Conservation (phyloP, 2,888 invertebrate genomes). For the Erannis defoliaria region DNA sequence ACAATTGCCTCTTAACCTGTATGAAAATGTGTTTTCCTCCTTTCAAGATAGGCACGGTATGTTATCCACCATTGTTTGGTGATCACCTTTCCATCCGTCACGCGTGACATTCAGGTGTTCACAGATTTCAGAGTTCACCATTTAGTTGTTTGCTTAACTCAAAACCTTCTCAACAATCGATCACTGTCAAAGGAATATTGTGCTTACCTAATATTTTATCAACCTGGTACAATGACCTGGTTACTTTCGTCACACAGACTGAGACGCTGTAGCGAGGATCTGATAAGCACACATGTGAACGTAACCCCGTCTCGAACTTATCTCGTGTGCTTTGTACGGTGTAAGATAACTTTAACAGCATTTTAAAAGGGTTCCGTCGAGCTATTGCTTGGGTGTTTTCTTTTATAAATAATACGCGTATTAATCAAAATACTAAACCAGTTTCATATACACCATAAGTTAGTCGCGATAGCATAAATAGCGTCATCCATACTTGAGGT, state of each 20-base stretch:
- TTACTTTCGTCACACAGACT: slow-evolving; percentile 68
- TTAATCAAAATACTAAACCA: no score
- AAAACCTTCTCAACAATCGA: slow-evolving; percentile 79
- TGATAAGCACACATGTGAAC: slow-evolving; percentile 65
- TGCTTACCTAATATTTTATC: slow-evolving; percentile 65
- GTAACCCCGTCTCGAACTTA: slow-evolving; percentile 60
- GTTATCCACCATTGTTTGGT: slow-evolving; percentile 29
- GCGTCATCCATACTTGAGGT: no score
- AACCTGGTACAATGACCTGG: slow-evolving; percentile 77
- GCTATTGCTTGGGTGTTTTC: neutral
- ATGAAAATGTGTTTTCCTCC: neutral
- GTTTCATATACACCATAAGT: no score
- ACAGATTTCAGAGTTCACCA: slow-evolving; percentile 69
- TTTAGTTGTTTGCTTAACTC: slow-evolving; percentile 76
- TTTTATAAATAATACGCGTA: no score
- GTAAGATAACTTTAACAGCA: slow-evolving; percentile 48
- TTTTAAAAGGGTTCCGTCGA: slow-evolving; percentile 26
- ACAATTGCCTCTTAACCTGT: neutral
- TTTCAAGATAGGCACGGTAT: neutral
- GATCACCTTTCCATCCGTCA: slow-evolving; percentile 61
- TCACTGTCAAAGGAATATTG: slow-evolving; percentile 74
- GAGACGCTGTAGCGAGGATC: slow-evolving; percentile 60
- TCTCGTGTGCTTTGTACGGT: slow-evolving; percentile 73
- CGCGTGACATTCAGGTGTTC: slow-evolving; percentile 66
- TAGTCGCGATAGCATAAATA: no score